These are phyloP conservation scores for Phoenicopterus ruber DNA, from an alignment of 2,113 vertebrate genomes.

Conservation along the genomic window DNA sequence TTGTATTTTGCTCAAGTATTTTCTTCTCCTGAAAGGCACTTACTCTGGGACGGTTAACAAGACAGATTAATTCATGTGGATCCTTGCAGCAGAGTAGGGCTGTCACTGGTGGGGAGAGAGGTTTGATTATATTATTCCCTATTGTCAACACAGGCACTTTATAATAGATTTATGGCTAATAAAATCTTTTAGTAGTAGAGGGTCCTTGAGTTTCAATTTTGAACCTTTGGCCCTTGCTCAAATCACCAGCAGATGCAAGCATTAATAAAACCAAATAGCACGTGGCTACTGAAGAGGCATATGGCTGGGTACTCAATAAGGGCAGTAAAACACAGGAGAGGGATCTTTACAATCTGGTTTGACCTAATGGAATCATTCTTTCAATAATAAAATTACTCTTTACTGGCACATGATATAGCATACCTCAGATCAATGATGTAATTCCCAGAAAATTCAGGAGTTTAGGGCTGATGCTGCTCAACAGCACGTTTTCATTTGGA, in stretches of 20 bases:
- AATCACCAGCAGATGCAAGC: conserved; percentile 47
- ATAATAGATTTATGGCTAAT: conserved; percentile 51
- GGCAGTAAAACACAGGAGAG: conserved; percentile 9
- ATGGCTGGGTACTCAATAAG: background rate
- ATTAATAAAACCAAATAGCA: conserved; percentile 56
- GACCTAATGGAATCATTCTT: background rate
- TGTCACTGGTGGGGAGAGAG: conserved; percentile 35
- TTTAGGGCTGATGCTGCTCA: background rate
- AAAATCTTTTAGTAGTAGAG: conserved; percentile 51
- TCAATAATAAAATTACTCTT: background rate
- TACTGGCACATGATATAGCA: background rate
- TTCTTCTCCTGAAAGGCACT: conserved; percentile 21
- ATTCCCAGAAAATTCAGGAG: background rate
- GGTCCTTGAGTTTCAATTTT: conserved; percentile 60
- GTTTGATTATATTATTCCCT: conserved; percentile 52
- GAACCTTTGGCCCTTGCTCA: conserved; percentile 55
- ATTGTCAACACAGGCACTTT: conserved; percentile 48
- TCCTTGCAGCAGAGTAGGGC: conserved; percentile 16
- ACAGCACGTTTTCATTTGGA: background rate
- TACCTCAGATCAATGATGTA: background rate
- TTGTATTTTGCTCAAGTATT: background rate
- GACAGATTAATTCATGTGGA: conserved; percentile 46
- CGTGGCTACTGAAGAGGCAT: conserved; percentile 35
- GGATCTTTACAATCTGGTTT: conserved; percentile 8
- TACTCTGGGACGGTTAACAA: background rate